Percentiles rank a stretch among this genome's conserved stretches.
Evolutionary conservation across 2,888 invertebrate genomes (phyloP).

Genomic region (Saturnia pavonia): DNA sequence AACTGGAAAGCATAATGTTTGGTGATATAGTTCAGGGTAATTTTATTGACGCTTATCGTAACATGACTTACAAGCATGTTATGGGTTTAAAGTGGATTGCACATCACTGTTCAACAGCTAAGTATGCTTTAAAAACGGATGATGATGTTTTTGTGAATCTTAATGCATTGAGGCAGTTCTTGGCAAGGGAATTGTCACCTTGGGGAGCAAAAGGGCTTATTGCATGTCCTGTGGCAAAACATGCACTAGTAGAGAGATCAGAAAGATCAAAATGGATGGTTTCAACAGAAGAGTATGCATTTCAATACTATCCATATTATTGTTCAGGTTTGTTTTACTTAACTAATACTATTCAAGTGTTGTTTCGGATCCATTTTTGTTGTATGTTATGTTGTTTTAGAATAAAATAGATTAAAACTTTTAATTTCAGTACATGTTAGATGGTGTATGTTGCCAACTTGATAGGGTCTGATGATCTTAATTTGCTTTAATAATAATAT

Average conservation of each 20-base stretch:
- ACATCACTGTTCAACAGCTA: conserved; percentile 86
- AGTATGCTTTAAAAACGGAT: conserved; percentile 86
- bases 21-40: conserved; percentile 89
- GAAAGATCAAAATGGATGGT: conserved; percentile 90
- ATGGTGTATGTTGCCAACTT: too few species aligned
- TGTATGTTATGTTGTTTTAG: too few species aligned
- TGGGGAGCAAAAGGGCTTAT: conserved; percentile 84
- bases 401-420: too few species aligned
- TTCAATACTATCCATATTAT: conserved; percentile 86
- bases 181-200: conserved; percentile 80
- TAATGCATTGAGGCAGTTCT: conserved; percentile 81
- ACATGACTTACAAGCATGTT: conserved; percentile 92
- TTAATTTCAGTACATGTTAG: too few species aligned
- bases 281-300: conserved; percentile 84
- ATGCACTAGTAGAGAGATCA: conserved; percentile 81
- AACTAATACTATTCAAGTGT: too few species aligned
- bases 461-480: too few species aligned
- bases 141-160: conserved; percentile 90
- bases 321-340: conserved; percentile 82
- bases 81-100: conserved; percentile 91
- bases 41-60: conserved; percentile 89
- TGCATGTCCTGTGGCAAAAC: conserved; percentile 81
- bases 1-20: conserved; percentile 79
- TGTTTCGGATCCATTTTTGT: too few species aligned
- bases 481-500: too few species aligned